Conservation (phyloP, 2,888 invertebrate genomes). For the Amaurobius ferox region DNA sequence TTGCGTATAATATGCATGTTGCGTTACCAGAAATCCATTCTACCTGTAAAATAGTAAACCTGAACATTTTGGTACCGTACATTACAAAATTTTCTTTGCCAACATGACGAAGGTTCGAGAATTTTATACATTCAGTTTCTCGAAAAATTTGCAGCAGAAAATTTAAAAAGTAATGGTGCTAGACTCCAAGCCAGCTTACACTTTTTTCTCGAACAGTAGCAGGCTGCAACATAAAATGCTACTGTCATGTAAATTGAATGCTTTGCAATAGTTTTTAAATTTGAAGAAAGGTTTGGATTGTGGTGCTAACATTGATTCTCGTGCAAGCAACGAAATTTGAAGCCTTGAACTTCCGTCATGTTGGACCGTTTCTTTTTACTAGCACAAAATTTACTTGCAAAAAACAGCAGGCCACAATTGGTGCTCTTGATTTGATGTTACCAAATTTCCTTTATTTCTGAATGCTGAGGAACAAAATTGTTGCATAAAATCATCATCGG, state of each 20-base stretch:
- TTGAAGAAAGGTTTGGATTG: background rate
- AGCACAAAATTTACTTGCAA: too few relatives aligned
- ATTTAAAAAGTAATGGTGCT: background rate
- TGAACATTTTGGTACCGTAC: background rate
- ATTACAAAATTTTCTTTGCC: too few relatives aligned
- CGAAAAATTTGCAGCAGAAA: background rate
- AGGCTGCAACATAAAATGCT: background rate
- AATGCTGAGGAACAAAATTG: slow-evolving; percentile 16
- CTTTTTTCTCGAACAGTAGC: background rate
- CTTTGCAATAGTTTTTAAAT: background rate
- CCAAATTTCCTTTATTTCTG: slow-evolving; percentile 3
- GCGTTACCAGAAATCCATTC: background rate
- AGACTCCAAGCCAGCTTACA: background rate
- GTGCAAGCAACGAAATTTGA: background rate
- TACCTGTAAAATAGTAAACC: background rate
- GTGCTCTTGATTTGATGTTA: background rate
- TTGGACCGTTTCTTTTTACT: background rate
- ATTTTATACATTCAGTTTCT: background rate
- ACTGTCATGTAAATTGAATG: background rate
- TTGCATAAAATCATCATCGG: background rate
- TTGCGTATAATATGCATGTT: background rate
- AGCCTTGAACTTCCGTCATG: background rate
- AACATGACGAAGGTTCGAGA: background rate
- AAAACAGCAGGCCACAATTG: background rate
- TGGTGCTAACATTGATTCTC: background rate